phyloP scores from a whole-genome alignment of 1,140 invertebrate genomes.

The Orchestia grillus region DNA sequence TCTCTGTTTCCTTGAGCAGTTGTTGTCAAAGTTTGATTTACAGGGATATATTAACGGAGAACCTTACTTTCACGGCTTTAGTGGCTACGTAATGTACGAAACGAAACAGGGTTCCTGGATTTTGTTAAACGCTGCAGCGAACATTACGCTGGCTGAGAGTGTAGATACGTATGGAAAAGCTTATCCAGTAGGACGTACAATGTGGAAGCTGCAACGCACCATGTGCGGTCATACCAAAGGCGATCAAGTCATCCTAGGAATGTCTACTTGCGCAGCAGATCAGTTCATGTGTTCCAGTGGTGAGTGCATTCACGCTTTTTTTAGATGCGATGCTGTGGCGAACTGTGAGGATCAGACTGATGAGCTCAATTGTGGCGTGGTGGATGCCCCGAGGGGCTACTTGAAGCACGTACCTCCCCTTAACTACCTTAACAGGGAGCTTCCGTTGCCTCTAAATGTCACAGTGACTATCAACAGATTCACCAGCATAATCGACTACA shows the following conservation, averaged over 20 bases:
- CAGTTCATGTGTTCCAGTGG: slow-evolving; percentile 67
- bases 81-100: slow-evolving; percentile 42
- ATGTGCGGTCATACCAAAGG: slow-evolving; percentile 59
- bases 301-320: slow-evolving; percentile 61
- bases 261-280: slow-evolving; percentile 62
- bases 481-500: slow-evolving; percentile 61
- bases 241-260: slow-evolving; percentile 58
- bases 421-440: slow-evolving; percentile 56
- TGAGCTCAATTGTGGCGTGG: slow-evolving; percentile 62
- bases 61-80: slow-evolving; percentile 63
- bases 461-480: slow-evolving; percentile 61
- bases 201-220: neutral
- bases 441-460: slow-evolving; percentile 53
- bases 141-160: neutral
- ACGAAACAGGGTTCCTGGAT: neutral
- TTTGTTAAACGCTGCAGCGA: neutral
- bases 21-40: slow-evolving; percentile 61
- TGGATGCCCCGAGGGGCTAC: slow-evolving; percentile 61
- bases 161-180: slow-evolving; percentile 15
- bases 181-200: slow-evolving; percentile 14
- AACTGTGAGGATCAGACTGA: slow-evolving; percentile 66
- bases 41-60: slow-evolving; percentile 60
- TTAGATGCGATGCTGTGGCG: slow-evolving; percentile 63
- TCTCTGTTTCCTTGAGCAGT: slow-evolving; percentile 61
- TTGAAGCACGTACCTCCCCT: slow-evolving; percentile 59